Conservation (phyloP, 2,113 vertebrate species). For the Oophaga pumilio region DNA sequence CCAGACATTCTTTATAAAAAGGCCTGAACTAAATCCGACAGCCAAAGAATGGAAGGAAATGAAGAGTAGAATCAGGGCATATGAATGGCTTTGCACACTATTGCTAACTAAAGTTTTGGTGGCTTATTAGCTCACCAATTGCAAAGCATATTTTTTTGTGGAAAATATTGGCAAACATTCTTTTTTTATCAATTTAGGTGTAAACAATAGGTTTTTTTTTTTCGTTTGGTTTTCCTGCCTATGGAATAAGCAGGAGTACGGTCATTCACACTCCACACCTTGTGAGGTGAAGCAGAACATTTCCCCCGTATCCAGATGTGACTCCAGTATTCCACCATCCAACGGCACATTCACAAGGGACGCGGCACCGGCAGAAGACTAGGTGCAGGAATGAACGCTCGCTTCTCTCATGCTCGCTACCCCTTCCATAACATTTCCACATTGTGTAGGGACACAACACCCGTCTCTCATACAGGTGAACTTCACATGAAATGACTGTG, state of each 20-base stretch:
- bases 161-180: too few species aligned
- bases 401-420: not conserved
- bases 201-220: not conserved
- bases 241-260: not conserved
- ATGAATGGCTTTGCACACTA: too few species aligned
- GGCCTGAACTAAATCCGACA: too few species aligned
- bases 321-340: not conserved
- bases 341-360: not conserved
- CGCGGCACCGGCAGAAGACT: not conserved
- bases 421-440: not conserved
- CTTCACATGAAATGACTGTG: not conserved
- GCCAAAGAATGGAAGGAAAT: too few species aligned
- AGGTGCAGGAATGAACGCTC: not conserved
- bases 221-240: not conserved
- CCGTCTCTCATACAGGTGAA: not conserved
- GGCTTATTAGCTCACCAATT: too few species aligned
- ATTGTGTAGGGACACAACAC: not conserved
- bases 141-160: too few species aligned
- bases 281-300: slow-evolving; percentile 12
- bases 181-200: not conserved
- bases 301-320: not conserved
- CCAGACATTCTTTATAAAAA: too few species aligned
- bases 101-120: too few species aligned
- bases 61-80: too few species aligned
- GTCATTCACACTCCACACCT: not conserved